phyloP scores from a whole-genome alignment of 2,797 vertebrate genomes.

The Notoglanidium macrostoma region DNA sequence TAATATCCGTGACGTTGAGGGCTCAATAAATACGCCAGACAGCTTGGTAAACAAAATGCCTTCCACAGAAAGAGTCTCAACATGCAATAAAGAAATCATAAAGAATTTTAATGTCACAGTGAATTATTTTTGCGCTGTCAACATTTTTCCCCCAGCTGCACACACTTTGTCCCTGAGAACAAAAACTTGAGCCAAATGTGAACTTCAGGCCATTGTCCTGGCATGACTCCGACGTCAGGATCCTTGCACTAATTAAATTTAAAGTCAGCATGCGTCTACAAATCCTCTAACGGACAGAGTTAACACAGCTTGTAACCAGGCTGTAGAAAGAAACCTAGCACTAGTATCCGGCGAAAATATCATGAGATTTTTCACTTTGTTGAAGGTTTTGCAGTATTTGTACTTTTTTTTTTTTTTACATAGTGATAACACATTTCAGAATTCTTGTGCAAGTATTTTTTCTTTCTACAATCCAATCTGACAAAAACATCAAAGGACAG shows the following conservation, averaged over 20 bases:
- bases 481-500: background rate
- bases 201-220: slow-evolving; percentile 47
- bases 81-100: background rate
- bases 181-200: slow-evolving; percentile 22
- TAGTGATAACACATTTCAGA: background rate
- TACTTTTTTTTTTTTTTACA: background rate
- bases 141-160: background rate
- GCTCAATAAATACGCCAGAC: slow-evolving; percentile 17
- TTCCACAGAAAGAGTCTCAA: background rate
- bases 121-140: slow-evolving; percentile 3
- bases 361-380: background rate
- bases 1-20: background rate
- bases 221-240: slow-evolving; percentile 59
- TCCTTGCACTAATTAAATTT: slow-evolving; percentile 70
- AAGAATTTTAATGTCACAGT: background rate
- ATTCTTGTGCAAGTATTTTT: background rate
- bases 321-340: background rate
- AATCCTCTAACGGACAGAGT: background rate
- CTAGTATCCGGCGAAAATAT: background rate
- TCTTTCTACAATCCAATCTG: background rate
- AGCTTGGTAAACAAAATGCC: slow-evolving; percentile 10
- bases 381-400: background rate
- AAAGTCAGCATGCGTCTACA: slow-evolving; percentile 67
- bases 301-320: background rate
- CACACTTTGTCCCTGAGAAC: slow-evolving; percentile 21